These are phyloP conservation scores for Myrmophylax atrothorax DNA, from an alignment of 2,113 vertebrate genomes.

Conservation along the genomic window DNA sequence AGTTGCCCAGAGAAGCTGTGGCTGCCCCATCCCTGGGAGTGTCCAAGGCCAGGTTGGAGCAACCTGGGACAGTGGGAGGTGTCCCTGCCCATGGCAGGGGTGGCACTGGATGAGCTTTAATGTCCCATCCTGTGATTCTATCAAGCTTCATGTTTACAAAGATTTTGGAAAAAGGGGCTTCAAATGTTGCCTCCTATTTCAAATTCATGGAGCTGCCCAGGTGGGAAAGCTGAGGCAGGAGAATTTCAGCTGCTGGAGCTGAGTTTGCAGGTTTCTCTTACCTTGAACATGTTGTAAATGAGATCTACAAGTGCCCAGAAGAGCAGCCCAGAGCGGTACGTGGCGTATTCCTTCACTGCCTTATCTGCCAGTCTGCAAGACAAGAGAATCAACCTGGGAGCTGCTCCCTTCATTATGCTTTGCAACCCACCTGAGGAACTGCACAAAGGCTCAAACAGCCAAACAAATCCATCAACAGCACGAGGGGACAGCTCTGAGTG, in stretches of 20 bases:
- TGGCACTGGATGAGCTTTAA: fast-evolving
- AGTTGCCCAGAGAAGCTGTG: not conserved
- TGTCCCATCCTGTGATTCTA: not conserved
- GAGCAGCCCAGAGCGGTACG: conserved; percentile 93
- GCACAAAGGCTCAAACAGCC: not conserved
- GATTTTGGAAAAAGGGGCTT: not conserved
- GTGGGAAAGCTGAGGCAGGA: not conserved
- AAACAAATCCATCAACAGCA: not conserved
- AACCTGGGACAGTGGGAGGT: not conserved
- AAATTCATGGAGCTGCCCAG: fast-evolving
- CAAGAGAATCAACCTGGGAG: not conserved
- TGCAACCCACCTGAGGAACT: not conserved
- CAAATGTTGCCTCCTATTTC: not conserved
- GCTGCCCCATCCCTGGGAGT: not conserved
- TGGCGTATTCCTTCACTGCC: conserved; percentile 89
- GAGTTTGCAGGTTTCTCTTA: conserved; percentile 23
- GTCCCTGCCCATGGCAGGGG: not conserved
- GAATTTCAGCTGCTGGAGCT: not conserved
- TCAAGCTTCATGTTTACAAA: not conserved
- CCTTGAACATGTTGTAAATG: conserved; percentile 97
- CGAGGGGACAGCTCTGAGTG: not conserved
- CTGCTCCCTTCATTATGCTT: not conserved
- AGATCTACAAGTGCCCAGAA: conserved; percentile 98
- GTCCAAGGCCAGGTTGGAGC: not conserved
- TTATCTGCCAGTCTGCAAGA: conserved; percentile 88